Base-by-base conservation (phyloP, 2,113 vertebrate genomes). In the Ammodytes dubius region DNA sequence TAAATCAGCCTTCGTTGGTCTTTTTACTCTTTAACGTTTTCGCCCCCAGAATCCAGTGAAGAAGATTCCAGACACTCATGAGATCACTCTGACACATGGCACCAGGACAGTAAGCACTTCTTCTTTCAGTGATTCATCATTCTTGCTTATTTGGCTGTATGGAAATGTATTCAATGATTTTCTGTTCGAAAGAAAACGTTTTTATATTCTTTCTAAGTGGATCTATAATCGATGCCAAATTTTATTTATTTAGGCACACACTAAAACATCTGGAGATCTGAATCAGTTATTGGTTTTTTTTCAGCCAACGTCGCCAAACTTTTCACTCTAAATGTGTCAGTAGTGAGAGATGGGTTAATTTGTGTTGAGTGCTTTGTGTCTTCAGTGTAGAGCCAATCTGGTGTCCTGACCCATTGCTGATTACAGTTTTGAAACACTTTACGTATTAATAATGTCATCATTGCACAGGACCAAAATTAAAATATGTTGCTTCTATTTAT, bases 41-140 rank as follows among this genome's bases (percentile, higher is more conserved):
- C 43, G 64, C 3, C 40, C 49, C 15, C 88, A 99, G 98, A 96
- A 96, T 79, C 97, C 97, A 77, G 91, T 99, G 42, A 99, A 96
- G 92, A 97, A 94, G 93, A 99, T 99, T 90, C 98, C 98, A 74
- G 98, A 98, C 87, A 96, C 97, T 3, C 98, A 99, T 93, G 98
- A 99, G 88, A 98, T 99, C 91, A 98, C 96, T 0, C 93, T 99
- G 40, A 96, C 95, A 66, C 98, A 99, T 46, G 97, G 98, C 86
- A 96, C 94, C 50, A 99, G 97, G 93, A 97, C 97, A 13, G 97
- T 99, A 95, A 97, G 97, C 63, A 15, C 39, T 14, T 69, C 47
- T 10, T 47, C 3, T 77, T n/a, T 46, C 49, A 65, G 12, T 42
- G 14, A 42, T n/a, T 39, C 7, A 3, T 69, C 1, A 45, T 85